phyloP scores from a whole-genome alignment of 2,797 vertebrate species.

The Coregonus sp. region DNA sequence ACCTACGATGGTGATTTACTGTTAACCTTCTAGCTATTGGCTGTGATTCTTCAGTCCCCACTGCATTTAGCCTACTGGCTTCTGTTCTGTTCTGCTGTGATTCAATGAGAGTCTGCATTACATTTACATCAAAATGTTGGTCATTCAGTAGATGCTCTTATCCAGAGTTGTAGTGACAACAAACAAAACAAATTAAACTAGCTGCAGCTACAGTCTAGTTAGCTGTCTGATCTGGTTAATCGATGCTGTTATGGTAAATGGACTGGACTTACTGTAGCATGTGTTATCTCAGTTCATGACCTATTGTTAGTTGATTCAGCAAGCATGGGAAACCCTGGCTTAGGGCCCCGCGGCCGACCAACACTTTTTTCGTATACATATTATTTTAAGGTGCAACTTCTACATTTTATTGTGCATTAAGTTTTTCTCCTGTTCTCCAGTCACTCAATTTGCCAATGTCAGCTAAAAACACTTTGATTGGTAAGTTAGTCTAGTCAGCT shows the following conservation, averaged over 20 bases:
- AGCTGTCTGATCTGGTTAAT: too few species aligned
- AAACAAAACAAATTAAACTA: background rate
- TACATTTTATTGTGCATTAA: too few species aligned
- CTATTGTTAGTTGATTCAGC: constrained; percentile 23
- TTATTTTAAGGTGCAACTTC: too few species aligned
- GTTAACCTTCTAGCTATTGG: background rate
- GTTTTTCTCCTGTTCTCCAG: too few species aligned
- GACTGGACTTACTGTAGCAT: too few species aligned
- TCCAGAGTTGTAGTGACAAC: background rate
- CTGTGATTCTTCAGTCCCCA: background rate
- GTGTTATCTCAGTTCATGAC: background rate
- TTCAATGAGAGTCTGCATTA: background rate
- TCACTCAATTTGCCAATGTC: too few species aligned
- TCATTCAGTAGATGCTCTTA: background rate
- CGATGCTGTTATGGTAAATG: too few species aligned
- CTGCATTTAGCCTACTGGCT: background rate
- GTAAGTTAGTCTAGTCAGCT: too few species aligned
- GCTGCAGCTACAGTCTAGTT: too few species aligned
- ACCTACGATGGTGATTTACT: background rate
- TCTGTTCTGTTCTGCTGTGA: background rate
- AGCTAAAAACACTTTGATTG: too few species aligned
- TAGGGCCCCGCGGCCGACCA: too few species aligned
- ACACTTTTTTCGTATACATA: too few species aligned
- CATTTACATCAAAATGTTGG: background rate
- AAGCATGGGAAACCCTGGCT: background rate